Conservation (phyloP, 2,888 invertebrate genomes). For the Tetragonisca angustula region DNA sequence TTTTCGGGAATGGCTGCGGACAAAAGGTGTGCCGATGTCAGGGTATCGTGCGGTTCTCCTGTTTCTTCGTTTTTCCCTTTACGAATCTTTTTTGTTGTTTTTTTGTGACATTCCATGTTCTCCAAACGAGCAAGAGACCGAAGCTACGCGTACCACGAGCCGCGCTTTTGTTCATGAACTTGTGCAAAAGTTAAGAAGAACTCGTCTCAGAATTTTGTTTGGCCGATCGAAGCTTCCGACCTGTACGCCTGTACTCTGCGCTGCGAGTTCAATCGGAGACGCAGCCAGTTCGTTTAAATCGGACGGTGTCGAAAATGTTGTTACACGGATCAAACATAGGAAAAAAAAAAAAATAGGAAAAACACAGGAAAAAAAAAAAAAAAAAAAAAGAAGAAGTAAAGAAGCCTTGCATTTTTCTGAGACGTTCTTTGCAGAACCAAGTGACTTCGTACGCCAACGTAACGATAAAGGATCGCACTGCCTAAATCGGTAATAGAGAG, state of each 20-base stretch:
- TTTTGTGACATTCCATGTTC: conserved; percentile 82
- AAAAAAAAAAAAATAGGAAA: background rate
- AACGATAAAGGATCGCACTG: conserved; percentile 67
- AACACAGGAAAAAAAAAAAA: background rate
- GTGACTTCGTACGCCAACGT: conserved; percentile 59
- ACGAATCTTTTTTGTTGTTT: conserved; percentile 73
- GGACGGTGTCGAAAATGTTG: background rate
- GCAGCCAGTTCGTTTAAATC: background rate
- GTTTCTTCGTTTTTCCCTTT: conserved; percentile 59
- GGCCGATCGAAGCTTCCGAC: background rate
- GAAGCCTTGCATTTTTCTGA: conserved; percentile 44
- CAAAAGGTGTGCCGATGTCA: conserved; percentile 57
- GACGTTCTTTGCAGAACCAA: conserved; percentile 65
- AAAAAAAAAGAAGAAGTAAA: background rate
- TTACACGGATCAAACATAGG: background rate
- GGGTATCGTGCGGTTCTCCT: conserved; percentile 66
- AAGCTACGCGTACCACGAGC: conserved; percentile 50
- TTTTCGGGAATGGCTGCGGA: conserved; percentile 53
- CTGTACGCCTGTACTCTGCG: background rate
- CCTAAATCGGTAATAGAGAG: conserved; percentile 55
- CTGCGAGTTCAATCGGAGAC: background rate
- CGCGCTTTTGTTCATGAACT: conserved; percentile 39
- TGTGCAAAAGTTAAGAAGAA: conserved; percentile 38
- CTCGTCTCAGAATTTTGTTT: conserved; percentile 44
- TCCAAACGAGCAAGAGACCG: conserved; percentile 72